These are phyloP conservation scores for Tenthredo notha DNA, from an alignment of 2,888 invertebrate species.

Conservation along the genomic window DNA sequence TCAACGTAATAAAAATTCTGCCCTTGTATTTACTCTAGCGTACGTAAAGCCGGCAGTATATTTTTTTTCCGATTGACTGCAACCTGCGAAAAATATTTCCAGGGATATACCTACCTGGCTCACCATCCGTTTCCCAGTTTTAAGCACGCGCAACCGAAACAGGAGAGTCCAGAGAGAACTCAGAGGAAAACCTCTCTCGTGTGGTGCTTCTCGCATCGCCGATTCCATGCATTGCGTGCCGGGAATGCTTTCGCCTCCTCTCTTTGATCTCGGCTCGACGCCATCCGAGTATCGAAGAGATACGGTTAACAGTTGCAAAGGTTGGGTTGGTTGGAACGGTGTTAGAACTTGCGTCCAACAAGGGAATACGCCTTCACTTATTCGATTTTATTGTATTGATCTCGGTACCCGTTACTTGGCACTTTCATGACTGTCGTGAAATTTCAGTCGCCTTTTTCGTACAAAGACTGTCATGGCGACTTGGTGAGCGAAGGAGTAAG, in stretches of 20 bases:
- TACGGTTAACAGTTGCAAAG: conserved; percentile 13
- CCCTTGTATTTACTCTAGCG: conserved; percentile 1
- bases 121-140: conserved; percentile 35
- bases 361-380: conserved; percentile 21
- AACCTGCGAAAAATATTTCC: conserved; percentile 13
- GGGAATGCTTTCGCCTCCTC: conserved; percentile 47
- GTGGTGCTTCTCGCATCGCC: conserved; percentile 42
- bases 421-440: not conserved
- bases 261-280: conserved; percentile 49
- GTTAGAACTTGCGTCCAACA: conserved; percentile 1
- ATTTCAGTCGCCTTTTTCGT: not conserved
- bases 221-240: conserved; percentile 52
- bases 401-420: conserved; percentile 15
- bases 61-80: not conserved
- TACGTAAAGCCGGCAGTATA: not conserved
- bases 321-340: conserved; percentile 4
- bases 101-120: conserved; percentile 22
- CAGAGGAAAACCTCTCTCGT: conserved; percentile 32
- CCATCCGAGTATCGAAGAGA: conserved; percentile 41
- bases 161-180: conserved; percentile 38
- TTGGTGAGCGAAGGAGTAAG: not conserved
- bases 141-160: conserved; percentile 33
- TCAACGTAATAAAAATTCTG: not conserved
- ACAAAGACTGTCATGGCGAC: not conserved
- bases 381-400: conserved; percentile 38